Percentiles rank a stretch among this genome's conserved stretches.
Conservation (phyloP, 2,797 vertebrate genomes). For the Alfaro cultratus region DNA sequence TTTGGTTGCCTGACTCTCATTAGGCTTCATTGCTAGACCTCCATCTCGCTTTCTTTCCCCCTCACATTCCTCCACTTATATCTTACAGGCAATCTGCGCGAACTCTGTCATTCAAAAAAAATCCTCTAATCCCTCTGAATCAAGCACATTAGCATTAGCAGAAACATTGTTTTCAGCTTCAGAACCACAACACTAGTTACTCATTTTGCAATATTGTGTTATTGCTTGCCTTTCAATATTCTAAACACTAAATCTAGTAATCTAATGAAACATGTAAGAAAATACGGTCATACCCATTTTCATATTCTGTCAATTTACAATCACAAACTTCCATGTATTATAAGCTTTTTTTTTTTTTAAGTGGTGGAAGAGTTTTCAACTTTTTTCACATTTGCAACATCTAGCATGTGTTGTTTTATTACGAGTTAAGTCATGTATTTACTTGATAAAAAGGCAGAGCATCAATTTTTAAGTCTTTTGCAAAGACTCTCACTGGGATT, state of each 20-base stretch:
- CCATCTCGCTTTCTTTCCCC: conserved; percentile 36
- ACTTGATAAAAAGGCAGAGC: background rate
- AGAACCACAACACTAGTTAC: conserved; percentile 9
- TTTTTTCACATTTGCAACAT: background rate
- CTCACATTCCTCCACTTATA: conserved; percentile 37
- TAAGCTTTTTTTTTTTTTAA: background rate
- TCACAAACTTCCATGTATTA: background rate
- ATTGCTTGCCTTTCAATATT: conserved; percentile 45
- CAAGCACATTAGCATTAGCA: conserved; percentile 30
- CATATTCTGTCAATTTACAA: background rate
- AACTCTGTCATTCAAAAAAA: conserved; percentile 70
- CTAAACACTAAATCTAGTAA: conserved; percentile 32
- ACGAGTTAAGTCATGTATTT: background rate
- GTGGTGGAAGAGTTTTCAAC: background rate
- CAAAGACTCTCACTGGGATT: no score
- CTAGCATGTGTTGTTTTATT: no score
- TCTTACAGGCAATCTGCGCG: conserved; percentile 58
- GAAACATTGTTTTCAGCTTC: conserved; percentile 21
- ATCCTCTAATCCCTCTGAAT: conserved; percentile 51
- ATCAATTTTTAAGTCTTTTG: background rate
- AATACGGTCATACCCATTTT: background rate
- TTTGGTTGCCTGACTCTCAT: conserved; percentile 76
- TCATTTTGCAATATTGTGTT: conserved; percentile 14
- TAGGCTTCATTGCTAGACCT: conserved; percentile 62
- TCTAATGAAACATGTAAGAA: conserved; percentile 43